phyloP scores from a whole-genome alignment of 2,797 vertebrate species.

The Holocentrus rufus region DNA sequence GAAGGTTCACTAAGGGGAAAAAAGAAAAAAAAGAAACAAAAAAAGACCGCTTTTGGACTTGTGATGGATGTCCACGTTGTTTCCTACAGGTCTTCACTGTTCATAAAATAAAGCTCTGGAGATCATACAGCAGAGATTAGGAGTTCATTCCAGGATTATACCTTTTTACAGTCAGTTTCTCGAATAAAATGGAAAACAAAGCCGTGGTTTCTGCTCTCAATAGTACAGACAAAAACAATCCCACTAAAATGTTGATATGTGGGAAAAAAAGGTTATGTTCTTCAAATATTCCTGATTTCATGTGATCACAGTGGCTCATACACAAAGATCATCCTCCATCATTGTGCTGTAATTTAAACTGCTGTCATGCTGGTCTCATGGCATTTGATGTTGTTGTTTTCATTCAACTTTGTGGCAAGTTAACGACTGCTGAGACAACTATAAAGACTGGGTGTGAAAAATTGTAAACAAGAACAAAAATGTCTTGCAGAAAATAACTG shows the following conservation, averaged over 20 bases:
- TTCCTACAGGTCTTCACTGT: background rate
- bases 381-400: too few relatives aligned
- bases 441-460: too few relatives aligned
- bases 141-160: background rate
- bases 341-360: too few relatives aligned
- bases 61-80: background rate
- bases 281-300: constrained; percentile 2
- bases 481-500: too few relatives aligned
- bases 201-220: background rate
- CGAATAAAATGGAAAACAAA: background rate
- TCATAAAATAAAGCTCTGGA: background rate
- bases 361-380: too few relatives aligned
- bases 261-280: background rate
- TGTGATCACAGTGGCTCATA: background rate
- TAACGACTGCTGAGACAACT: too few relatives aligned
- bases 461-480: too few relatives aligned
- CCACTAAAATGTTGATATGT: background rate
- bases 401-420: too few relatives aligned
- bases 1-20: background rate
- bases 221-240: background rate
- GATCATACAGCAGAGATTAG: background rate
- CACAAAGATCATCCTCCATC: too few relatives aligned
- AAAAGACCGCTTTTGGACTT: background rate
- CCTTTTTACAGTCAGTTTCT: background rate
- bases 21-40: background rate